Percentiles rank a stretch among this genome's conserved stretches.
These are phyloP conservation scores for Timandra comae DNA, from an alignment of 2,888 invertebrate species.

Conservation along the genomic window DNA sequence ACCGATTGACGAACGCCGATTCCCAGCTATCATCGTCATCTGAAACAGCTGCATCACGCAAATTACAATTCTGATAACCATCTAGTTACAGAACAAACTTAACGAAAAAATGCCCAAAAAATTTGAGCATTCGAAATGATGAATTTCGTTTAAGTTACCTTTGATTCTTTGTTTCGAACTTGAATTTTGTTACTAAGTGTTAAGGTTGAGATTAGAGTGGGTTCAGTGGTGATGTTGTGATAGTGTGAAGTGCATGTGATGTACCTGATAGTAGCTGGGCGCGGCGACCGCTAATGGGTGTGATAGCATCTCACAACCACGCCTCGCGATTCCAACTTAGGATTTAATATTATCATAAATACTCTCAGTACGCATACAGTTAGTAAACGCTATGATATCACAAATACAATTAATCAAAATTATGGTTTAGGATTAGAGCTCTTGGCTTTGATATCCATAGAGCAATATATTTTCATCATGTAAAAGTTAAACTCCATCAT, in stretches of 20 bases:
- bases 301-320: conserved; percentile 70
- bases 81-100: conserved; percentile 39
- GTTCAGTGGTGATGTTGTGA: conserved; percentile 35
- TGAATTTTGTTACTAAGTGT: conserved; percentile 16
- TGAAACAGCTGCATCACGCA: conserved; percentile 63
- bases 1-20: conserved; percentile 39
- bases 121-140: conserved; percentile 44
- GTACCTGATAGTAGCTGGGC: conserved; percentile 62
- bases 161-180: conserved; percentile 12
- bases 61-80: conserved; percentile 49
- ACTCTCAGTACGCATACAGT: no score
- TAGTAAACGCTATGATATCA: no score
- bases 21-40: conserved; percentile 45
- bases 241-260: conserved; percentile 40
- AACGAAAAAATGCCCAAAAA: conserved; percentile 43
- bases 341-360: no score
- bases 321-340: conserved; percentile 39
- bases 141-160: conserved; percentile 36
- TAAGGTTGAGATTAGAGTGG: conserved; percentile 23
- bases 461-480: no score
- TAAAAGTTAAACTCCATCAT: no score
- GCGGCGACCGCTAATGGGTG: conserved; percentile 66
- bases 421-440: no score
- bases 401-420: no score
- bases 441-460: no score